These are phyloP conservation scores for Ariolimax columbianus DNA, from an alignment of 2,888 invertebrate species.

Conservation along the genomic window DNA sequence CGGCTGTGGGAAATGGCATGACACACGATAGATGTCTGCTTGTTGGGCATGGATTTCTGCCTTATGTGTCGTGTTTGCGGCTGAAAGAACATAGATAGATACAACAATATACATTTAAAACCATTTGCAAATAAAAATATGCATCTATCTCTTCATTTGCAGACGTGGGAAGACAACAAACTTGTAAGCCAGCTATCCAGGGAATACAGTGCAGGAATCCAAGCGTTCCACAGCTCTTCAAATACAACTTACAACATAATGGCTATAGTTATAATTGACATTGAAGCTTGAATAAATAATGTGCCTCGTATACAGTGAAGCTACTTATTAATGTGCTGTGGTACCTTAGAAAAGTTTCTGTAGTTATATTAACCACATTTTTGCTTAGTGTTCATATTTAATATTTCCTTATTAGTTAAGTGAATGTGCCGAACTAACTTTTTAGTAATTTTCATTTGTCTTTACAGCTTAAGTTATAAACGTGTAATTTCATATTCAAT, in stretches of 20 bases:
- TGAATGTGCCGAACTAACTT: background rate
- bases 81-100: no score
- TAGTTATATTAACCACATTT: background rate
- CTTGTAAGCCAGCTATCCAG: background rate
- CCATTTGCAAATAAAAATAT: no score
- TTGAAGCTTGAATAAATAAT: background rate
- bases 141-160: background rate
- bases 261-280: background rate
- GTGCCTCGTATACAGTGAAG: background rate
- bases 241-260: background rate
- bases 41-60: no score
- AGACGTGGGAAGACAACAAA: slow-evolving; percentile 25
- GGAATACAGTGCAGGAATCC: background rate
- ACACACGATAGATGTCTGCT: no score
- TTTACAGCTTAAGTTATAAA: background rate
- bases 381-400: background rate
- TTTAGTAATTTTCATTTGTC: background rate
- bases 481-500: background rate
- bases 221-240: background rate
- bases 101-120: no score
- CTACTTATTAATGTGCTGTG: background rate
- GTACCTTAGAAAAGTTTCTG: background rate
- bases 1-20: no score
- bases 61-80: no score
- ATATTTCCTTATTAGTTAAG: background rate